Conservation (phyloP, 2,888 invertebrate genomes). For the Stenotaenia linearis region DNA sequence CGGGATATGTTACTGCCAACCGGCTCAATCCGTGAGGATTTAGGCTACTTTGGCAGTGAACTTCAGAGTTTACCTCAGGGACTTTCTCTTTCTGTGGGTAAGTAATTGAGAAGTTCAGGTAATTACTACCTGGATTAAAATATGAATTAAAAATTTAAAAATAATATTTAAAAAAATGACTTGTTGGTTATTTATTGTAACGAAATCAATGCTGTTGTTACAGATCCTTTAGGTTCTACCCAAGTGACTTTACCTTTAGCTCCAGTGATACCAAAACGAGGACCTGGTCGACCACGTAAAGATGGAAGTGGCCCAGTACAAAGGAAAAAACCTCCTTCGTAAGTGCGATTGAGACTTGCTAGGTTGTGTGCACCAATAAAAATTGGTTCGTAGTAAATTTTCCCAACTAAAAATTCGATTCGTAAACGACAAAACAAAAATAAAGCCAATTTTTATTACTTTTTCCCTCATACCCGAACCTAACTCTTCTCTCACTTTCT, state of each 20-base stretch:
- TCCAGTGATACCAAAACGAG: slow-evolving; percentile 52
- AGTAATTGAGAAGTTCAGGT: neutral
- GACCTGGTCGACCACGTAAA: slow-evolving; percentile 72
- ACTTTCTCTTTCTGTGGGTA: slow-evolving; percentile 3
- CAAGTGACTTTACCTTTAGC: slow-evolving; percentile 17
- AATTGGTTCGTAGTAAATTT: neutral
- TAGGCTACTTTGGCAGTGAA: neutral
- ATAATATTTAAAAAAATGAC: too few relatives aligned
- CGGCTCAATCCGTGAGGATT: neutral
- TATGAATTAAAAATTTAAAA: too few relatives aligned
- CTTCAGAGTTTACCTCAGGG: neutral
- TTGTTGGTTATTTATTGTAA: too few relatives aligned
- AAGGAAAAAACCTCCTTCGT: slow-evolving; percentile 35
- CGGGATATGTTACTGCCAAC: neutral
- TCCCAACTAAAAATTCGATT: neutral
- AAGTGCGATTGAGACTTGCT: slow-evolving; percentile 10
- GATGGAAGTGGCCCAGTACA: slow-evolving; percentile 53
- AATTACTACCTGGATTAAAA: too few relatives aligned
- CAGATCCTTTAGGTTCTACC: neutral
- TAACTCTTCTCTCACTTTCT: neutral
- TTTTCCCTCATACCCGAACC: neutral
- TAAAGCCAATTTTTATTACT: neutral
- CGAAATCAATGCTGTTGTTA: too few relatives aligned
- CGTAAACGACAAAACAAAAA: neutral
- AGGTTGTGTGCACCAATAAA: too few relatives aligned